Conservation (phyloP, 2,113 vertebrate genomes). For the Genyomyrus donnyi region DNA sequence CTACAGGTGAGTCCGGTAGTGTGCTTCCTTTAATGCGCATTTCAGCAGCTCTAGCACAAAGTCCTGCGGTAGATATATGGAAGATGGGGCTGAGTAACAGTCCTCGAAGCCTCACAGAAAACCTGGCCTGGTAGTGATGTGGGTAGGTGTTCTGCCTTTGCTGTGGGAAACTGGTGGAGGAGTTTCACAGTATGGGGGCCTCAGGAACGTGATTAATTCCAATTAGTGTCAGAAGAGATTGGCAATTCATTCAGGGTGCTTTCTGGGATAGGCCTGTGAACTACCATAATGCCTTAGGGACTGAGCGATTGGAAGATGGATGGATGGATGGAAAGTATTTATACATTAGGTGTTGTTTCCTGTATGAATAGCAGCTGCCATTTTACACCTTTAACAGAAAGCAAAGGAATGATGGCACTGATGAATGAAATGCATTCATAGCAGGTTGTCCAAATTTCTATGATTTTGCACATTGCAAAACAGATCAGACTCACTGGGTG, state of each 20-base stretch:
- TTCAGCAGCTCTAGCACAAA: background rate
- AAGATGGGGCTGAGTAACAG: background rate
- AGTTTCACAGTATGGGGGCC: background rate
- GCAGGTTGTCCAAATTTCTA: background rate
- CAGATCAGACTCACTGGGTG: background rate
- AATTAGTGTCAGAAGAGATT: background rate
- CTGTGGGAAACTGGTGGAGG: background rate
- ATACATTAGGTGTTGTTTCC: background rate
- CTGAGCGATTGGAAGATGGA: background rate
- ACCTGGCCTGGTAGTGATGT: background rate
- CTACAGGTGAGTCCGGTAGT: background rate
- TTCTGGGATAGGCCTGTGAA: background rate
- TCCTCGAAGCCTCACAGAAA: background rate
- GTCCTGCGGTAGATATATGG: background rate
- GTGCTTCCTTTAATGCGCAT: background rate
- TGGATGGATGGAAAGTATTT: background rate
- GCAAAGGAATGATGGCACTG: background rate
- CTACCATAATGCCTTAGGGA: background rate
- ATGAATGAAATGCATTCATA: background rate
- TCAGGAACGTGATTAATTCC: background rate
- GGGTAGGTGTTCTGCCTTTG: background rate
- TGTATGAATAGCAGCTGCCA: background rate
- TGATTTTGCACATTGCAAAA: background rate
- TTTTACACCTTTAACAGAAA: background rate
- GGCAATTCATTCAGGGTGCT: background rate